These are phyloP conservation scores for Coelinius sp. DNA, from an alignment of 2,888 invertebrate species.

Conservation along the genomic window DNA sequence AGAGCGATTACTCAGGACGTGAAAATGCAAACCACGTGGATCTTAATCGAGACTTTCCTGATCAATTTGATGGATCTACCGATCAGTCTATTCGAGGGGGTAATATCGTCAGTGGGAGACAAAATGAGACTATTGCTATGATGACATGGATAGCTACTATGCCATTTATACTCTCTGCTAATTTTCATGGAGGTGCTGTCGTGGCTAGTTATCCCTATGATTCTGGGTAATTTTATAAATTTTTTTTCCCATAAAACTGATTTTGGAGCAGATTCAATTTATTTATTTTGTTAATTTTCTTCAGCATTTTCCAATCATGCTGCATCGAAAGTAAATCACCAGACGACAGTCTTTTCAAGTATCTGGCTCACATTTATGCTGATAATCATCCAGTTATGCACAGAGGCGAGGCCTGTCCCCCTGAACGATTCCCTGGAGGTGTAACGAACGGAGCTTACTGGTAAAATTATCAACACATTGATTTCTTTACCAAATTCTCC, in stretches of 20 bases:
- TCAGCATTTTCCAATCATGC: constrained; percentile 75
- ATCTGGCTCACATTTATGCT: constrained; percentile 84
- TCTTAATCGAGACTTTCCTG: constrained; percentile 93
- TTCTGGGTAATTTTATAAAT: constrained; percentile 75
- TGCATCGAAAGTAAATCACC: constrained; percentile 84
- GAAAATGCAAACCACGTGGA: constrained; percentile 87
- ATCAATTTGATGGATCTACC: constrained; percentile 79
- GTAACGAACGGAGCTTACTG: constrained; percentile 94
- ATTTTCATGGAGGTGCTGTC: constrained; percentile 96
- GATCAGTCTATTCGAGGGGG: constrained; percentile 68
- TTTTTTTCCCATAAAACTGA: too few species aligned
- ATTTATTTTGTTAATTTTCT: constrained; percentile 19
- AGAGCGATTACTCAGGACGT: constrained; percentile 79
- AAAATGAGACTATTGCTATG: constrained; percentile 90
- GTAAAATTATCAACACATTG: constrained; percentile 80
- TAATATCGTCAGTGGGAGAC: constrained; percentile 75
- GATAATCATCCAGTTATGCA: constrained; percentile 83
- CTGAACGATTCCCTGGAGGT: constrained; percentile 83
- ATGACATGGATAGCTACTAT: constrained; percentile 90
- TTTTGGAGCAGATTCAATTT: neutral
- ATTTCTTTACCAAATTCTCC: neutral
- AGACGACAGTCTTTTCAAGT: constrained; percentile 85
- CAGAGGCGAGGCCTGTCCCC: constrained; percentile 79
- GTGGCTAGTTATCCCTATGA: constrained; percentile 99
- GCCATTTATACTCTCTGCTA: constrained; percentile 94